Conservation (phyloP, 2,113 vertebrate genomes). For the Sylvicapra grimmia region DNA sequence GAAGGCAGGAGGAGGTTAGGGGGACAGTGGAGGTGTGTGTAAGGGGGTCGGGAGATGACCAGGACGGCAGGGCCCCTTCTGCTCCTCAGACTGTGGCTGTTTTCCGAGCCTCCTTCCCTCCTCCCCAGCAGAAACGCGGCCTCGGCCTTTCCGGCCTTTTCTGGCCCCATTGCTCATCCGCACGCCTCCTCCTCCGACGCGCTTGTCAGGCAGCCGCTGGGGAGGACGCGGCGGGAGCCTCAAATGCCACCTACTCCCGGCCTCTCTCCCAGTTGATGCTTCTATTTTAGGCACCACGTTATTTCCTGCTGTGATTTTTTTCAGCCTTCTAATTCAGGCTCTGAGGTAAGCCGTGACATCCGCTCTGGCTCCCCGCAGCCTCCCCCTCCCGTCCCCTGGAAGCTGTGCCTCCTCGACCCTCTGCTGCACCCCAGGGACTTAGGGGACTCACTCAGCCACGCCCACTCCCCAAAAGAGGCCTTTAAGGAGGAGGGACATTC, state of each 20-base stretch:
- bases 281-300: conserved; percentile 84
- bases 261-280: conserved; percentile 77
- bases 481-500: not conserved
- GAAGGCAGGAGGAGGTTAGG: not conserved
- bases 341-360: conserved; percentile 87
- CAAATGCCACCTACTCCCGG: conserved; percentile 78
- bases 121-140: not conserved
- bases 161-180: conserved; percentile 57
- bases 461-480: not conserved
- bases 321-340: conserved; percentile 84
- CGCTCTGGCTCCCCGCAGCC: conserved; percentile 54
- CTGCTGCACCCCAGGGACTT: not conserved
- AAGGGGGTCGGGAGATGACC: too few species aligned
- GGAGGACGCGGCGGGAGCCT: conserved; percentile 78
- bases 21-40: rapidly evolving
- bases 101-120: not conserved
- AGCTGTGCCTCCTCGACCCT: not conserved
- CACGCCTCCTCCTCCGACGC: conserved; percentile 52
- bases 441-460: not conserved
- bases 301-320: conserved; percentile 87
- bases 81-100: not conserved
- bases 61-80: not conserved
- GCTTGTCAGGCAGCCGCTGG: conserved; percentile 76
- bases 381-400: not conserved
- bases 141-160: conserved; percentile 65